Evolutionary conservation across 2,797 vertebrate species (phyloP), one percentile per base, ranked within the genome.

Genomic region (Austrolebias charrua): DNA sequence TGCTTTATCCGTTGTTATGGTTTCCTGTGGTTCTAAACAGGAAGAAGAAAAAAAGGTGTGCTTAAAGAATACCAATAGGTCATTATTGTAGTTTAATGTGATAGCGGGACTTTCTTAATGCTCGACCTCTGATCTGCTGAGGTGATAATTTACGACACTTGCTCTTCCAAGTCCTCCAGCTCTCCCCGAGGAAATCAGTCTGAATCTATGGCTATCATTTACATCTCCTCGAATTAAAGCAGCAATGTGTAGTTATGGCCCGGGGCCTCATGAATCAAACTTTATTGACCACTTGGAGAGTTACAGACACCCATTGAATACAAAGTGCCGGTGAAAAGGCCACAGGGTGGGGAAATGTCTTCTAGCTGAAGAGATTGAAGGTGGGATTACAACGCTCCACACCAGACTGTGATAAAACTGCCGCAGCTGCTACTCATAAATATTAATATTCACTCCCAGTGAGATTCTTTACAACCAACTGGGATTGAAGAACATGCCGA

Each of bases 141-240:
- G 78, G 76, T 55, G 64, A 79, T 89, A 52, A 88, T 87, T 88
- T 84, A 84, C 50, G 12, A 16, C 46, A 1, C 60, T 11, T 16
- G 49, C 57, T 45, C 40, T 58, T 50, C 29, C 69, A 56, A 24
- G 19, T 55, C 72, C 48, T 61, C 51, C 42, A 48, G 20, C 31
- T 50, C 55, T 91, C 90, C 89, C 89, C 0, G 56, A 89, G 90
- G 90, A 92, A 92, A 91, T 91, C 86, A 90, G 68, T 2, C 74
- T 42, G 64, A 82, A 83, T 88, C 88, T 82, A 78, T 69, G 62
- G 65, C 75, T 61, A 74, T 81, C 81, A 89, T 90, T 90, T 90
- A 89, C 90, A 91, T 91, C 80, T 89, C 66, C 63, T 82, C 63
- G 66, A 84, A 87, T 90, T 81, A 86, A 88, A 88, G 72, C 69